These are phyloP conservation scores for Brassicogethes aeneus DNA, from an alignment of 2,888 invertebrate species.

Conservation along the genomic window DNA sequence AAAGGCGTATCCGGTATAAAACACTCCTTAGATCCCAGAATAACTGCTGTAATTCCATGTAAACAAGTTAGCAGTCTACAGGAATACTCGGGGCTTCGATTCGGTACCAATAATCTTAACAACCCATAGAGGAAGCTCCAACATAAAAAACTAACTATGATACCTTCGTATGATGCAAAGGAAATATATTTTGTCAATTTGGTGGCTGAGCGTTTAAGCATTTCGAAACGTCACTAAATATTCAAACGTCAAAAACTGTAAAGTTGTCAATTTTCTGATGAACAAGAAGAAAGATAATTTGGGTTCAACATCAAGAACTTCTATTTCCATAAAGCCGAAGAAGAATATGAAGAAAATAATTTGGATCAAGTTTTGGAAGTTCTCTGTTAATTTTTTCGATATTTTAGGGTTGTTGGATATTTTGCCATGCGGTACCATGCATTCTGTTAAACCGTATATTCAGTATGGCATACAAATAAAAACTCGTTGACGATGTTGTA, in stretches of 20 bases:
- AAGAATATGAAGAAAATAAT: background rate
- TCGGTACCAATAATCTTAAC: conserved; percentile 1
- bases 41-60: conserved; percentile 29
- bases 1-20: conserved; percentile 31
- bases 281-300: too few species aligned
- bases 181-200: background rate
- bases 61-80: conserved; percentile 26
- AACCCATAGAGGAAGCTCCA: background rate
- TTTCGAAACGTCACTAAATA: too few species aligned
- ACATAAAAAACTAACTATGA: background rate
- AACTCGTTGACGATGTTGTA: background rate
- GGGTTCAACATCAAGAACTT: background rate
- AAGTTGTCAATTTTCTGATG: background rate
- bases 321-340: background rate
- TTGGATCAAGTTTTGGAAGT: conserved; percentile 14
- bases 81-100: conserved; percentile 26
- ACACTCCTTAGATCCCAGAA: conserved; percentile 33
- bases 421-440: conserved; percentile 30
- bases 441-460: conserved; percentile 30
- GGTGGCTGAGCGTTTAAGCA: too few species aligned
- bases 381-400: conserved; percentile 31
- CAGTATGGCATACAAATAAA: conserved; percentile 22
- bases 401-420: conserved; percentile 32
- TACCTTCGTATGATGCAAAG: background rate
- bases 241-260: too few species aligned